Percentiles rank a stretch among this genome's conserved stretches.
Conservation (phyloP, 2,888 invertebrate genomes). For the Ptilodon capucinus region DNA sequence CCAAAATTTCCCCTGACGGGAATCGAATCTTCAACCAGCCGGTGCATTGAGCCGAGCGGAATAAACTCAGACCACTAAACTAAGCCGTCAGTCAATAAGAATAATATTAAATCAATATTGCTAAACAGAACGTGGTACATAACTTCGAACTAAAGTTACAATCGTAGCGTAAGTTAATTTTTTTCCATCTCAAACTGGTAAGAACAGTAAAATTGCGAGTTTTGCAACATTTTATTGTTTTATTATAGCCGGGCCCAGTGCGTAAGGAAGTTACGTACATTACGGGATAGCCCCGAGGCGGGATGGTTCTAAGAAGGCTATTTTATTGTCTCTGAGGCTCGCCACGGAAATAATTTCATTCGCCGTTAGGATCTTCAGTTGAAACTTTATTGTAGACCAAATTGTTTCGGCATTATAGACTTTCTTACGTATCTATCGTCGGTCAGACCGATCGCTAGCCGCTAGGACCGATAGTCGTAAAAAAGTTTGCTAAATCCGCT, state of each 20-base stretch:
- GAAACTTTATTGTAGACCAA: constrained; percentile 55
- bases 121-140: no score
- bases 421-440: constrained; percentile 42
- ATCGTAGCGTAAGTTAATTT: constrained; percentile 24
- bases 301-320: constrained; percentile 62
- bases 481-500: constrained; percentile 26
- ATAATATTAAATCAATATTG: no score
- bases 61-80: no score
- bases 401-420: constrained; percentile 53
- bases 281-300: constrained; percentile 50
- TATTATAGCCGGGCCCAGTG: constrained; percentile 47
- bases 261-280: constrained; percentile 53
- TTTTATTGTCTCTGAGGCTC: constrained; percentile 61
- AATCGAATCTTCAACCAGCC: no score
- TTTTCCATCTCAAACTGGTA: constrained; percentile 37
- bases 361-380: constrained; percentile 54
- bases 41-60: no score
- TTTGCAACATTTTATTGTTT: constrained; percentile 64
- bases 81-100: no score
- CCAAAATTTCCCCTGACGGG: no score
- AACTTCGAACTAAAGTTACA: neutral
- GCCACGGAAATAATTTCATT: constrained; percentile 59
- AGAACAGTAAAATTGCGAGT: constrained; percentile 53
- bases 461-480: constrained; percentile 13
- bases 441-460: constrained; percentile 27